Percentiles rank a stretch among this genome's conserved stretches.
Conservation (phyloP, 2,113 vertebrate species). For the Pseudolaguvia tuberculata region DNA sequence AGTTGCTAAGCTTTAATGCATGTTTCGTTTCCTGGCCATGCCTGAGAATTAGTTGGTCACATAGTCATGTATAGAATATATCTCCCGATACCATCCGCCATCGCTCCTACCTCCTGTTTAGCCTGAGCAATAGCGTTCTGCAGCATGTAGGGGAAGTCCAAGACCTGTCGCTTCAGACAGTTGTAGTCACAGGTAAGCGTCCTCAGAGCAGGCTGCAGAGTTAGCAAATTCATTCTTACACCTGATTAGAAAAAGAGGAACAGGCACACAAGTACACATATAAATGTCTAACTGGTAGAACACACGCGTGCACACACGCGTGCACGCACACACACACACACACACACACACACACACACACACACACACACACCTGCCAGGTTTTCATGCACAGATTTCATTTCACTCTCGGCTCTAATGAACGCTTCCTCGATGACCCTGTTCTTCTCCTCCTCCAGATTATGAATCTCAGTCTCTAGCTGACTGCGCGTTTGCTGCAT, state of each 20-base stretch:
- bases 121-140: slow-evolving; percentile 80
- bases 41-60: neutral
- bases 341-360: no score
- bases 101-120: slow-evolving; percentile 76
- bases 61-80: neutral
- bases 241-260: slow-evolving; percentile 63
- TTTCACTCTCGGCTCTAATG: slow-evolving; percentile 85
- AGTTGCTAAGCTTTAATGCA: no score
- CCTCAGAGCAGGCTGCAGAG: slow-evolving; percentile 85
- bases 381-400: slow-evolving; percentile 97
- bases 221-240: slow-evolving; percentile 86
- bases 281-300: neutral
- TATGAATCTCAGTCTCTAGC: slow-evolving; percentile 89
- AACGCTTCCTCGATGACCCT: slow-evolving; percentile 87
- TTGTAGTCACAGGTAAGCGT: slow-evolving; percentile 93
- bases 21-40: neutral
- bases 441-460: slow-evolving; percentile 93
- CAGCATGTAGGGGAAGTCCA: slow-evolving; percentile 86
- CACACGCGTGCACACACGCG: slow-evolving; percentile 53
- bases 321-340: slow-evolving; percentile 44
- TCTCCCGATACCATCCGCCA: neutral
- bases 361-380: no score
- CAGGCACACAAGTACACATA: neutral
- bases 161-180: slow-evolving; percentile 87
- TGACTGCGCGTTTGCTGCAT: slow-evolving; percentile 81